Evolutionary conservation across 2,888 invertebrate genomes (phyloP).

Genomic region (Spodoptera littoralis): DNA sequence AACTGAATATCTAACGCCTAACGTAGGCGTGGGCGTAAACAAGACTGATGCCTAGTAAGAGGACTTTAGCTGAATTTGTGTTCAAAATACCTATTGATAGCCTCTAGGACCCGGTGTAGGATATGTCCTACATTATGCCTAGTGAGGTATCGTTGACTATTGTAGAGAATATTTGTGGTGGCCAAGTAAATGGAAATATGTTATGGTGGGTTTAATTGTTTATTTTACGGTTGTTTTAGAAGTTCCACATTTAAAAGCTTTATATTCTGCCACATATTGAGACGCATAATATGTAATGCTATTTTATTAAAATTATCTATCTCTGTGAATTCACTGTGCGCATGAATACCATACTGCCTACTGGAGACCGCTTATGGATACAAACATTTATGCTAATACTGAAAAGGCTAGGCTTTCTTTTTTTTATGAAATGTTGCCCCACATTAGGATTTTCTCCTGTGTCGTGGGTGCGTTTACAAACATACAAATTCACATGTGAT

Average conservation of each 20-base stretch:
- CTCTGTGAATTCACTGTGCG: too few species aligned
- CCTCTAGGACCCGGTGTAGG: conserved; percentile 32
- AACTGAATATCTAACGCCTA: conserved; percentile 61
- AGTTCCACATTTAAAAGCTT: not conserved
- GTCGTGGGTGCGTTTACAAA: too few species aligned
- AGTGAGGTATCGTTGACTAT: conserved; percentile 3
- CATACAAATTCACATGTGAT: too few species aligned
- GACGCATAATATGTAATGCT: too few species aligned
- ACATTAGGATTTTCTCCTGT: too few species aligned
- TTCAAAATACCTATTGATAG: conserved; percentile 49
- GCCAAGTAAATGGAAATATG: not conserved
- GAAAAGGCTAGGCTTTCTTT: too few species aligned
- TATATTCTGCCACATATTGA: too few species aligned
- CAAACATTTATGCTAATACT: too few species aligned
- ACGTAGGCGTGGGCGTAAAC: conserved; percentile 65
- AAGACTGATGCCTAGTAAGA: conserved; percentile 59
- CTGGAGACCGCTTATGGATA: too few species aligned
- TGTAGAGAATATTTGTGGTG: conserved; percentile 23
- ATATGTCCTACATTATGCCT: conserved; percentile 47
- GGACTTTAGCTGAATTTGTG: conserved; percentile 47
- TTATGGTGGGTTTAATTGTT: not conserved
- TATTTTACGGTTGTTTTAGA: not conserved
- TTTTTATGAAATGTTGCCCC: too few species aligned
- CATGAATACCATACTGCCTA: too few species aligned
- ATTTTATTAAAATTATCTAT: too few species aligned